Conservation (phyloP, 1,140 invertebrate species). For the Meloidogyne exigua region DNA sequence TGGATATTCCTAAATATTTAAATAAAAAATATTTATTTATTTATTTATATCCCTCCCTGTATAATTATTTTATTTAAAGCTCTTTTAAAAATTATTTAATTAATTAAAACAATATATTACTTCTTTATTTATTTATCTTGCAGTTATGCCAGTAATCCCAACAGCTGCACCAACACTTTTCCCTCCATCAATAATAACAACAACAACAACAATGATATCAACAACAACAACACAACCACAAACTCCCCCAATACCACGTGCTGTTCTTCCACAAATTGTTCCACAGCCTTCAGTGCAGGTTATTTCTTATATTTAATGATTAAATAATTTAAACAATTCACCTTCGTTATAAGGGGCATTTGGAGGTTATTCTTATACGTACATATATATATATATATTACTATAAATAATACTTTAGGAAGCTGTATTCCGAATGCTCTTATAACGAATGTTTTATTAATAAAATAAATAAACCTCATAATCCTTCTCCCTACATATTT, state of each 20-base stretch:
- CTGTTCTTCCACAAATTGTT: slow-evolving; percentile 18
- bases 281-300: not conserved
- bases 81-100: not conserved
- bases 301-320: not conserved
- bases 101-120: not conserved
- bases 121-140: not conserved
- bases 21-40: not conserved
- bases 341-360: not conserved
- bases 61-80: not conserved
- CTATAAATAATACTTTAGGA: too few species aligned
- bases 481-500: not conserved
- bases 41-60: not conserved
- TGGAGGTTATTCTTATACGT: too few species aligned
- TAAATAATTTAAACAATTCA: not conserved
- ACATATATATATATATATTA: too few species aligned
- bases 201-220: slow-evolving; percentile 9
- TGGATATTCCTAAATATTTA: too few species aligned
- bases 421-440: too few species aligned
- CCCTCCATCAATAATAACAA: not conserved
- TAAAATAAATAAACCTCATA: too few species aligned
- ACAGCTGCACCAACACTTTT: not conserved
- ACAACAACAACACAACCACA: slow-evolving; percentile 14
- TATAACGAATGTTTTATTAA: too few species aligned
- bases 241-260: slow-evolving; percentile 11
- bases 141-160: not conserved